phyloP scores from a whole-genome alignment of 2,113 vertebrate species.

The Maccullochella peelii region DNA sequence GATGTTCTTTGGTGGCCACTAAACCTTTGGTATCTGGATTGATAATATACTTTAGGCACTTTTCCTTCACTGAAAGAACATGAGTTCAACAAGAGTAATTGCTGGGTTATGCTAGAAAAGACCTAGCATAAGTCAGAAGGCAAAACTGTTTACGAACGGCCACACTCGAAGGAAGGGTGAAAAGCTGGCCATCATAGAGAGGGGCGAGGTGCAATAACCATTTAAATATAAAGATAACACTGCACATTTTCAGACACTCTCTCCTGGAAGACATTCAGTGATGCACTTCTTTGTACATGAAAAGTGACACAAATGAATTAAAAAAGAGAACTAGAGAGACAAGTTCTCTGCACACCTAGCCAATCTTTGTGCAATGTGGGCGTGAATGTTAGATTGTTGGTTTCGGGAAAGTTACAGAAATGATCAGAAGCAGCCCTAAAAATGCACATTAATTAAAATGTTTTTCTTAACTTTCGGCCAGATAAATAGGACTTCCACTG shows the following conservation, averaged over 20 bases:
- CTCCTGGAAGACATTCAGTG: neutral
- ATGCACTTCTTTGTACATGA: neutral
- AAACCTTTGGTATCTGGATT: neutral
- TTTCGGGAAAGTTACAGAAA: no score
- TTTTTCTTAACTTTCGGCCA: neutral
- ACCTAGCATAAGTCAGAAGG: neutral
- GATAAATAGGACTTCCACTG: constrained; percentile 13
- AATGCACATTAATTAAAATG: neutral
- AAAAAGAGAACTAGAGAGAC: no score
- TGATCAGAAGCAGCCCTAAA: no score
- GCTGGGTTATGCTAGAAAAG: neutral
- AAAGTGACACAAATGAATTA: no score
- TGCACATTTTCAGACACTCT: neutral
- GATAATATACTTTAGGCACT: neutral
- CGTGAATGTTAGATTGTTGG: no score
- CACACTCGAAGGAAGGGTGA: neutral
- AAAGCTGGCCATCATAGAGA: neutral
- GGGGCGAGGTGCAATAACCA: neutral
- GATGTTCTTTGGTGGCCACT: constrained; percentile 25
- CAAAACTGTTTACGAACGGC: neutral
- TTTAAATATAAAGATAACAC: neutral
- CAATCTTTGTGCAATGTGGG: no score
- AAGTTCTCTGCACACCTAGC: no score
- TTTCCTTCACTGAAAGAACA: neutral
- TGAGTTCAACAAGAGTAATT: neutral